Base-by-base conservation (phyloP, 2,797 vertebrate genomes). In the Delichon dasypus region DNA sequence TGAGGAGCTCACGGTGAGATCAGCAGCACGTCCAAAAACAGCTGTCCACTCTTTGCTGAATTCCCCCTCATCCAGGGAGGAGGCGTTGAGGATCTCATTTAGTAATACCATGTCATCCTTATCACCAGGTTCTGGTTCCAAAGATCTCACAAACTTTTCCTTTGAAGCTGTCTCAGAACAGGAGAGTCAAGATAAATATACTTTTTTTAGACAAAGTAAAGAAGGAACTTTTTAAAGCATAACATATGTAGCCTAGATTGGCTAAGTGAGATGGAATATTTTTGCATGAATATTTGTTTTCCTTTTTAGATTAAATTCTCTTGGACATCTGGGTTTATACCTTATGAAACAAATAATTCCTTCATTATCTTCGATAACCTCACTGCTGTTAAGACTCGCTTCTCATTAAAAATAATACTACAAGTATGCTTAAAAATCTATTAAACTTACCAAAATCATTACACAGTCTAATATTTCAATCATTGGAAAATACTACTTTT, bases 1-100 rank as follows among this genome's bases (percentile, higher is more conserved):
- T 23, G 84, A 96, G 21, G 83, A 88, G 34, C 91, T 38, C 7
- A 93, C 64, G 0, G 89, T 45, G 7, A 95, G 79, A n/a, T 96
- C 97, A 70, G 68, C 74, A 45, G 90, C 77, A 25, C 99, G 98
- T 30, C 99, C 99, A n/a, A 99, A 99, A 90, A 98, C 98, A 15
- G 98, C 98, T 7, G 95, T 98, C 99, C 99, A 99, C 97, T 99
- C 98, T 34, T 96, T 97, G 82, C 98, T 98, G 96, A 99, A 99
- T 83, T 98, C 98, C 0, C 97, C 96, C 51, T 99, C 98, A 0
- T 99, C 99, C 97, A 99, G 94, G 7, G 98, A 98, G 71, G 98
- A 96, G 7, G 98, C 92, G 1, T 97, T 98, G 94, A 99, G 98
- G 96, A 99, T 99, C 95, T 99, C 99, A 12, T 98, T 98, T 88